These are phyloP conservation scores for Pomacea canaliculata DNA, from an alignment of 2,888 invertebrate species.

Conservation along the genomic window DNA sequence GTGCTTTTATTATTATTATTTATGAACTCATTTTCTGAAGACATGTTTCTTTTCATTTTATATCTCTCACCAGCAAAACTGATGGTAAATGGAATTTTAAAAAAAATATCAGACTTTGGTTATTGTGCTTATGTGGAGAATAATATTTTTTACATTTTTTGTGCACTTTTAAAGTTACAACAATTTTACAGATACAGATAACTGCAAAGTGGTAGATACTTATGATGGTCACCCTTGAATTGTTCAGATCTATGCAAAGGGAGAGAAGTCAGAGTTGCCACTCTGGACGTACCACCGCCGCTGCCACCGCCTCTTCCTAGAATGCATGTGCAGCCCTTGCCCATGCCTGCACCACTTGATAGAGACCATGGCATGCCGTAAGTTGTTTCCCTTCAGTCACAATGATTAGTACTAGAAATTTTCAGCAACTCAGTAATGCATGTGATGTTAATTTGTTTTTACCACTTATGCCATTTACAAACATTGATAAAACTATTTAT, in stretches of 20 bases:
- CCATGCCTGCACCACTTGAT: constrained; percentile 48
- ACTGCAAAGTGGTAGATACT: too few species aligned
- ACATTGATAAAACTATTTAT: too few species aligned
- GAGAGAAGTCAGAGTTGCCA: constrained; percentile 13
- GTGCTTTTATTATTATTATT: too few species aligned
- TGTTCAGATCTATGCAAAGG: not conserved
- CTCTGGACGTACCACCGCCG: constrained; percentile 48
- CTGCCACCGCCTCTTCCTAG: constrained; percentile 44
- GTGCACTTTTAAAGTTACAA: not conserved
- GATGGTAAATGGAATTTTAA: too few species aligned
- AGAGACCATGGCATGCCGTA: constrained; percentile 59
- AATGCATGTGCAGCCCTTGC: constrained; percentile 59
- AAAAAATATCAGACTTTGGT: not conserved
- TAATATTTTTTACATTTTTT: not conserved
- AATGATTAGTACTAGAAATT: too few species aligned
- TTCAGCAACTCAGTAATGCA: too few species aligned
- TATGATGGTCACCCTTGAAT: too few species aligned
- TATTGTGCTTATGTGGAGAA: not conserved
- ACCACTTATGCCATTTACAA: too few species aligned
- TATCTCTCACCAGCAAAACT: too few species aligned
- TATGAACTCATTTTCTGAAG: too few species aligned
- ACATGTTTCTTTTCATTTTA: too few species aligned
- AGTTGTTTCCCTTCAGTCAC: constrained; percentile 23
- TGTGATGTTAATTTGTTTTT: too few species aligned
- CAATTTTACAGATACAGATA: not conserved